Percentiles rank a stretch among this genome's conserved stretches.
These are phyloP conservation scores for Actinostola sp. DNA, from an alignment of 92 coral and sea anemone species.

Conservation along the genomic window DNA sequence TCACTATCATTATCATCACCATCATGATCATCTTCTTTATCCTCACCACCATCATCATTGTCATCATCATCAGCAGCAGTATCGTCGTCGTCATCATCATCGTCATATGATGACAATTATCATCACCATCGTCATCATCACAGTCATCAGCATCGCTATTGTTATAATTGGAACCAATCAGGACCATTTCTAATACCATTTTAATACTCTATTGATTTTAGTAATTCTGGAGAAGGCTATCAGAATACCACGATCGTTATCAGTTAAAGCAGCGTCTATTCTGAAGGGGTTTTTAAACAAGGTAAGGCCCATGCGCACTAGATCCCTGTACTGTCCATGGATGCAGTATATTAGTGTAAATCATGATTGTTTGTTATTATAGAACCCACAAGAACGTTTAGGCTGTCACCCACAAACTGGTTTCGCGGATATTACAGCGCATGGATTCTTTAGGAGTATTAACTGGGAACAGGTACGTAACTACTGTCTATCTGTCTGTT, in stretches of 20 bases:
- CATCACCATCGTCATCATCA: background rate
- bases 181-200: background rate
- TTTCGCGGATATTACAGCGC: slow-evolving; percentile 95
- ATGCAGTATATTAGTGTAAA: background rate
- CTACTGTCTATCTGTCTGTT: too few species aligned
- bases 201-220: background rate
- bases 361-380: background rate
- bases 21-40: background rate
- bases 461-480: slow-evolving; percentile 91
- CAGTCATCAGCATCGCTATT: background rate
- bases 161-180: too few species aligned
- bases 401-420: slow-evolving; percentile 99
- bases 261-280: slow-evolving; percentile 98
- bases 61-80: background rate
- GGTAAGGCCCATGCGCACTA: background rate
- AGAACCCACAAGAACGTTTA: slow-evolving; percentile 90
- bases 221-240: slow-evolving; percentile 98
- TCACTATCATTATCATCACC: background rate
- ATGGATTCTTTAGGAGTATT: slow-evolving; percentile 87
- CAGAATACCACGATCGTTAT: slow-evolving; percentile 95
- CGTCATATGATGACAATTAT: background rate
- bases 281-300: slow-evolving; percentile 76
- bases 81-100: background rate
- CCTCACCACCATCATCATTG: background rate
- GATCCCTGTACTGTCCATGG: background rate